Evolutionary conservation across 2,113 vertebrate species (phyloP).

Genomic region (Centropus unirufus): DNA sequence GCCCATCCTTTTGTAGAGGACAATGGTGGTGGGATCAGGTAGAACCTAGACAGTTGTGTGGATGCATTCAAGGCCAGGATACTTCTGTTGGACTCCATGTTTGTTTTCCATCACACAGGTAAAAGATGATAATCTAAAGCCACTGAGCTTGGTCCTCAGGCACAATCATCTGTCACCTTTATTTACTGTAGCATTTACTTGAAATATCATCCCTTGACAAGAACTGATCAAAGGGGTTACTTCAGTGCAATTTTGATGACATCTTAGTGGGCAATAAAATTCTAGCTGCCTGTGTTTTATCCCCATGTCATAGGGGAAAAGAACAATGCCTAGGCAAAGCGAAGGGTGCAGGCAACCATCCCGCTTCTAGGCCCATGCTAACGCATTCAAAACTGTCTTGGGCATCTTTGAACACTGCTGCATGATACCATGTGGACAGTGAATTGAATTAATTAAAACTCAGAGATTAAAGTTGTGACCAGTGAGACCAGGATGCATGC

Average conservation of each 20-base stretch:
- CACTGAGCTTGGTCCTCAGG: not conserved
- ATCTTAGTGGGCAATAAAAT: not conserved
- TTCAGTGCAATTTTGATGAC: not conserved
- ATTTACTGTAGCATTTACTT: not conserved
- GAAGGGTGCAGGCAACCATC: not conserved
- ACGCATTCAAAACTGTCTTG: not conserved
- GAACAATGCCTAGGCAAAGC: not conserved
- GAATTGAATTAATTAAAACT: not conserved
- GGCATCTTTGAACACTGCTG: not conserved
- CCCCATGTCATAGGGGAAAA: not conserved
- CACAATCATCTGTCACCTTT: not conserved
- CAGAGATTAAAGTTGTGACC: not conserved
- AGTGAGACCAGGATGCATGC: accelerated
- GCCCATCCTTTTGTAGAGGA: not conserved
- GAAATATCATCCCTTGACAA: not conserved
- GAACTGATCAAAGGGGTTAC: not conserved
- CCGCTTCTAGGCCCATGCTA: accelerated
- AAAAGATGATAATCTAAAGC: not conserved
- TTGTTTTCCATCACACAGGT: not conserved
- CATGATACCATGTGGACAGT: accelerated
- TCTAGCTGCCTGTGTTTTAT: not conserved
- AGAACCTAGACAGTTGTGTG: not conserved
- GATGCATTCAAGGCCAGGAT: not conserved
- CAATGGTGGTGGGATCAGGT: not conserved
- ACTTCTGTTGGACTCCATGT: not conserved